Conservation (phyloP, 2,113 vertebrate genomes). For the Caloenas nicobarica region DNA sequence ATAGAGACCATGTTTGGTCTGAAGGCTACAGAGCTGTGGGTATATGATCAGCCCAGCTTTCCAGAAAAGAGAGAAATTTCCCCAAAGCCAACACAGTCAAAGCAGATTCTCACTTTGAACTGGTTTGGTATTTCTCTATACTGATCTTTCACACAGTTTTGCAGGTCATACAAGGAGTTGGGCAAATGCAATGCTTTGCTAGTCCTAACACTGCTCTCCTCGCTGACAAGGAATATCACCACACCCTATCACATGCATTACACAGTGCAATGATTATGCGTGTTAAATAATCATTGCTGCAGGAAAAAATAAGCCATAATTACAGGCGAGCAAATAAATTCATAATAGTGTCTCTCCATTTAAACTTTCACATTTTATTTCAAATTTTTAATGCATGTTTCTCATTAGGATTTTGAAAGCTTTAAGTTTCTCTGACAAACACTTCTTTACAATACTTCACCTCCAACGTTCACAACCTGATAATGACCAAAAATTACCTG, state of each 20-base stretch:
- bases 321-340: not conserved
- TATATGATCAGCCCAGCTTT: not conserved
- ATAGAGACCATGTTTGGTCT: not conserved
- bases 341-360: not conserved
- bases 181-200: not conserved
- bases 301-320: slow-evolving; percentile 7
- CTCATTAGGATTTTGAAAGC: not conserved
- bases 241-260: slow-evolving; percentile 28
- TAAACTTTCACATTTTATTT: not conserved
- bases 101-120: not conserved
- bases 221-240: slow-evolving; percentile 46
- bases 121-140: not conserved
- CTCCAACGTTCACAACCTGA: not conserved
- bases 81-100: not conserved
- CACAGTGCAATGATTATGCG: not conserved
- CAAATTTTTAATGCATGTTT: not conserved
- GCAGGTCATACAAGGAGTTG: not conserved
- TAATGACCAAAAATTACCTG: not conserved
- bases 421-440: not conserved
- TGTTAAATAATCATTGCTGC: not conserved
- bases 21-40: not conserved
- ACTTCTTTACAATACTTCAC: not conserved
- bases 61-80: not conserved
- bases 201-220: not conserved
- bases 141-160: slow-evolving; percentile 5